Conservation (phyloP, 2,888 invertebrate genomes). For the Lacanobia oleracea region DNA sequence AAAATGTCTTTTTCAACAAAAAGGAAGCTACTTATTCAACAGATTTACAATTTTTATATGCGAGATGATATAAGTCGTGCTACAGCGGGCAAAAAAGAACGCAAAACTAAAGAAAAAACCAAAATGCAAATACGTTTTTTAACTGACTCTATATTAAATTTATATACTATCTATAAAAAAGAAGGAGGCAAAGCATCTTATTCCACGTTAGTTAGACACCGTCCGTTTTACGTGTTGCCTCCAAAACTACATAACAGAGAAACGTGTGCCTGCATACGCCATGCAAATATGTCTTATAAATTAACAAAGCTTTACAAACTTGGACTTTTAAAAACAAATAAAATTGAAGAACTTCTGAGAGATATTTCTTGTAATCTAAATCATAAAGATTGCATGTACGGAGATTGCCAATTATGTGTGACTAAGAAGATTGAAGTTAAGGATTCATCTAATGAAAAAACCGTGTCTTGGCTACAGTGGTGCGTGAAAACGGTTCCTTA, state of each 20-base stretch:
- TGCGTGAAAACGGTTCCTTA: slow-evolving; percentile 17
- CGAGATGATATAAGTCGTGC: too few species aligned
- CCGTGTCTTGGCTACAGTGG: slow-evolving; percentile 5
- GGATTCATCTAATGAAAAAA: slow-evolving; percentile 1
- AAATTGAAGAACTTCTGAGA: background rate
- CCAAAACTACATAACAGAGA: slow-evolving; percentile 32
- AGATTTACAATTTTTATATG: too few species aligned
- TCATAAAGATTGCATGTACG: background rate
- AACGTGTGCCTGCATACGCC: slow-evolving; percentile 32
- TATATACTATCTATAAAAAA: slow-evolving; percentile 33
- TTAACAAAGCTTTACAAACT: slow-evolving; percentile 29
- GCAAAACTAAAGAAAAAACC: slow-evolving; percentile 13
- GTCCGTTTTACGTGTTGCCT: slow-evolving; percentile 28
- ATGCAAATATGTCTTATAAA: slow-evolving; percentile 31
- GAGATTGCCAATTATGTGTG: slow-evolving; percentile 16
- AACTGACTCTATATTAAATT: slow-evolving; percentile 37
- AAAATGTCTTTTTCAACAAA: slow-evolving; percentile 10
- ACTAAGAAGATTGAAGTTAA: slow-evolving; percentile 7
- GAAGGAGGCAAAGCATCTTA: slow-evolving; percentile 32
- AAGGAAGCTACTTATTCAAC: too few species aligned
- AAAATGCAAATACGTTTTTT: slow-evolving; percentile 31
- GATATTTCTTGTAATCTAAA: slow-evolving; percentile 6
- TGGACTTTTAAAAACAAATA: too few species aligned
- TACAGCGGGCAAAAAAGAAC: slow-evolving; percentile 1
- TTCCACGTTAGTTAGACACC: slow-evolving; percentile 33